Base-by-base conservation (phyloP, 2,113 vertebrate species). In the Cyanoliseus patagonus region DNA sequence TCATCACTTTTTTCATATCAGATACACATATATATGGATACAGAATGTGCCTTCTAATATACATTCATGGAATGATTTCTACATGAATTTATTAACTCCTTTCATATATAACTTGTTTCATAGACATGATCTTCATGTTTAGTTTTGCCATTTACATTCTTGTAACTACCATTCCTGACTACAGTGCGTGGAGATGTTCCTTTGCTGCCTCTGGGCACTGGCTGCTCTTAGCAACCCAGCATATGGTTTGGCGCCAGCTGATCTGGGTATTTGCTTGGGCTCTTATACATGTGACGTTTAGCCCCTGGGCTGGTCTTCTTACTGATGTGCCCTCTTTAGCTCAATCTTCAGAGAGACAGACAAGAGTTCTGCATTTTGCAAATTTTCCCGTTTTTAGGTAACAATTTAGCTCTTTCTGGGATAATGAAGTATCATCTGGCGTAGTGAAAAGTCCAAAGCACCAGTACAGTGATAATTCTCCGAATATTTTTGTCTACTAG, bases 61-160 rank as follows among this genome's bases (percentile, higher is more conserved):
- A 83, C 77, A 73, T 93, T 88, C 73, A 73, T 83, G 53, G 78
- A 85, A 86, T 42, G 44, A 67, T 80, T 0, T 0, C 53, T 47
- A 0, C 20, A 44, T 74, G 79, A 91, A 93, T 95, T 90, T 86
- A 83, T 94, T 61, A 93, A 68, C 74, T 93, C 59, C 52, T 95
- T 68, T 81, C 37, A 16, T 17, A 44, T 27, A 19, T n/a, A 83
- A 31, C 28, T 62, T 11, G 28, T 52, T 81, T 61, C 63, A 53
- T 11, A 74, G 63, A 66, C 55, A 59, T 4, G 27, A 52, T 55
- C 31, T 81, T 84, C n/a, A 51, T 79, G 83, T 84, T 96, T 68
- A 68, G 41, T 81, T 92, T 88, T 80, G 44, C 57, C 87, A 27
- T 87, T 80, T 88, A 47, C 42, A 44, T 62, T 83, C 76, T 42